These are phyloP conservation scores for Andrena flavipes DNA, from an alignment of 2,888 invertebrate species.

Conservation along the genomic window DNA sequence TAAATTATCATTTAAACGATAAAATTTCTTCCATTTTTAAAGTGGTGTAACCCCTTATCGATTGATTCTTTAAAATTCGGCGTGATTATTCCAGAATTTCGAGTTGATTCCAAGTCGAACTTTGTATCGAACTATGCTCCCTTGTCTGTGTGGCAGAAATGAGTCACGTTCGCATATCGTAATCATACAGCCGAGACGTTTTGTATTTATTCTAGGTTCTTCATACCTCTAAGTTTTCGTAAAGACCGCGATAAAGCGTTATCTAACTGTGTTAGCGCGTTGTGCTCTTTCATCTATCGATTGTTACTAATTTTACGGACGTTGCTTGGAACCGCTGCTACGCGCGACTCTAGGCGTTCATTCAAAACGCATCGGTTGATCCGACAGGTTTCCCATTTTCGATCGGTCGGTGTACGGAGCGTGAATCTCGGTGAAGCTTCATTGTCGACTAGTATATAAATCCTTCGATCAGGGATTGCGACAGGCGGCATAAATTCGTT, in stretches of 20 bases:
- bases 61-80: no score
- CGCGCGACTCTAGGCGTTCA: neutral
- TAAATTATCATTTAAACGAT: no score
- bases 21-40: no score
- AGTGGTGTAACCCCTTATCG: no score
- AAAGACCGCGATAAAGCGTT: neutral
- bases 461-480: constrained; percentile 43
- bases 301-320: neutral
- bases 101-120: no score
- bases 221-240: neutral
- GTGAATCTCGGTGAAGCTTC: neutral
- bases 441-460: neutral
- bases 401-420: neutral
- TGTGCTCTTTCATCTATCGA: neutral
- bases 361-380: neutral
- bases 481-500: constrained; percentile 47
- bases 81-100: no score
- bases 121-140: no score
- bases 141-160: neutral
- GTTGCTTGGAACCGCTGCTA: neutral
- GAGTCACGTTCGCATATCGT: neutral
- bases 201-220: constrained; percentile 12
- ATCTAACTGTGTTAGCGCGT: neutral
- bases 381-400: no score
- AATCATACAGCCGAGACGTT: neutral